Base-by-base conservation (phyloP, 2,797 vertebrate genomes). In the Chromobotia macracanthus region DNA sequence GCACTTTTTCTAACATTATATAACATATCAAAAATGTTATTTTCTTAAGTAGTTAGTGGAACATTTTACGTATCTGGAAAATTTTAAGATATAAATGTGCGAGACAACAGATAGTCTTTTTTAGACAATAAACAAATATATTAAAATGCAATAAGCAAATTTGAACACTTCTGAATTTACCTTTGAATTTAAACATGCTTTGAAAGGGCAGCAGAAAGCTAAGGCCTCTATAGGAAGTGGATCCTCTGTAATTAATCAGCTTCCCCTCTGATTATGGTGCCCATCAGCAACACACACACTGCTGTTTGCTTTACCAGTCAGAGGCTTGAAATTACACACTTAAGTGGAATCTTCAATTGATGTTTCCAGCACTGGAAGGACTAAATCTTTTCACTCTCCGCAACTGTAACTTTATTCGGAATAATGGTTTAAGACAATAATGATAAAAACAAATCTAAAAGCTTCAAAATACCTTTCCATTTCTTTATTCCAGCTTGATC, bases 161-260 rank as follows among this genome's bases (percentile, higher is more conserved):
- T 56, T 60, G 35, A 61, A 58, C 68, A 69, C 21, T 53, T 68
- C 64, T n/a, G n/a, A n/a, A n/a, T n/a, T n/a, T n/a, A n/a, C n/a
- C n/a, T n/a, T n/a, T n/a, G n/a, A n/a, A n/a, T n/a, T n/a, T n/a
- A n/a, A n/a, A n/a, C n/a, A n/a, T 84, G 80, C 86, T 87, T 76
- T 84, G 79, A 85, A 82, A 83, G 60, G 53, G 64, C 61, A 77
- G 80, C 84, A 86, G 87, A 86, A 87, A 88, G 86, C 89, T 86
- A 90, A 85, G 83, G 81, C 82, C 71, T 82, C 75, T 81, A 85
- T 80, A 88, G 90, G 70, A 68, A 55, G 75, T 60, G 80, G 72
- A 86, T 87, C 88, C 88, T 84, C 87, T 86, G 84, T 93, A 93
- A 94, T 93, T 91, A 94, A 93, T 94, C 91, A 90, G 92, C 91